phyloP scores from a whole-genome alignment of 2,797 vertebrate genomes.

The Gorsachius magnificus region DNA sequence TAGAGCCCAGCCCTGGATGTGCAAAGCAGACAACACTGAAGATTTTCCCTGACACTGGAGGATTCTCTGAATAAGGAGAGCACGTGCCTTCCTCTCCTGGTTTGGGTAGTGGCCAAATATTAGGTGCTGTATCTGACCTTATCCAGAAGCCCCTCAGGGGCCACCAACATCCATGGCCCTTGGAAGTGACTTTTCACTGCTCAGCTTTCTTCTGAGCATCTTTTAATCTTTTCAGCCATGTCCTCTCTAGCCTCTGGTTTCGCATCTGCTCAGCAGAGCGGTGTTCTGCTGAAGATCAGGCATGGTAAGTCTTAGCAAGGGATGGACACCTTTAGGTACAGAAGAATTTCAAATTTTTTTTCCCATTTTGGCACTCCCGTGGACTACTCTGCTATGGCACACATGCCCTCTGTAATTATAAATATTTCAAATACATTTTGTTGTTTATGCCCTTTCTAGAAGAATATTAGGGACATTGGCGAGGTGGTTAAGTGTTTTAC shows the following conservation, averaged over 20 bases:
- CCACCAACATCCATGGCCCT: background rate
- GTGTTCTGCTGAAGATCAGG: background rate
- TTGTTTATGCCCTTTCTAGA: background rate
- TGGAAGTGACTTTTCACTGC: background rate
- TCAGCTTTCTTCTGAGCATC: background rate
- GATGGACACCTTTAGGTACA: background rate
- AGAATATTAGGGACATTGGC: background rate
- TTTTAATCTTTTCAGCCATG: background rate
- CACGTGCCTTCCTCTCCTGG: background rate
- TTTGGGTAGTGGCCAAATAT: background rate
- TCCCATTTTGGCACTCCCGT: background rate
- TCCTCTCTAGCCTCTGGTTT: background rate
- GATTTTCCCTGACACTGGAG: background rate
- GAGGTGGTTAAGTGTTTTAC: background rate
- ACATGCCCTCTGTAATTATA: background rate
- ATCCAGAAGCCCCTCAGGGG: background rate
- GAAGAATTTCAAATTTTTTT: accelerated
- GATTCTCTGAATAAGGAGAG: background rate
- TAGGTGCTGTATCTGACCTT: background rate
- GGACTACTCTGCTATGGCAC: background rate
- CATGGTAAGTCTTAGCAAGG: background rate
- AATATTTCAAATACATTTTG: background rate
- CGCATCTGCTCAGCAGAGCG: background rate
- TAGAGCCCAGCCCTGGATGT: background rate
- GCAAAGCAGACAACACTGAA: background rate